Evolutionary conservation across 2,113 vertebrate genomes (phyloP).

Genomic region (Baryphthengus martii): DNA sequence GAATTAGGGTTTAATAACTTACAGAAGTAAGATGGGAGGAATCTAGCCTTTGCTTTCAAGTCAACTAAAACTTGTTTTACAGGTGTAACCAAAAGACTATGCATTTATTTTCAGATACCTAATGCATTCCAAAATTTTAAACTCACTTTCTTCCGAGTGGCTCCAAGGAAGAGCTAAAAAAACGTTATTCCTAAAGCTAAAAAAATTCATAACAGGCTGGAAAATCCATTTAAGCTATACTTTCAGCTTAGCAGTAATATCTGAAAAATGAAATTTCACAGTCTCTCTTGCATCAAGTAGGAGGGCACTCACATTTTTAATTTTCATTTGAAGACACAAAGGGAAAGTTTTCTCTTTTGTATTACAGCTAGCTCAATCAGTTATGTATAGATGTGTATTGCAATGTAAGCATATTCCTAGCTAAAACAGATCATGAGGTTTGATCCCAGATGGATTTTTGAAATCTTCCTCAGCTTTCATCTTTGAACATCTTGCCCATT

Average conservation of each 20-base stretch:
- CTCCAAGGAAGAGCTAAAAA: not conserved
- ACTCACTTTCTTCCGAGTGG: not conserved
- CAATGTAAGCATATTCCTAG: not conserved
- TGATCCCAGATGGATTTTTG: not conserved
- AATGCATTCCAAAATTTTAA: not conserved
- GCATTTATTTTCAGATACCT: not conserved
- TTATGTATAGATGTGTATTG: not conserved
- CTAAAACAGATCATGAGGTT: not conserved
- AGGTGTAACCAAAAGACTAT: not conserved
- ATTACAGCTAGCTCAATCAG: not conserved
- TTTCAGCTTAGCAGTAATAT: not conserved
- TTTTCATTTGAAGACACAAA: not conserved
- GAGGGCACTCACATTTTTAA: not conserved
- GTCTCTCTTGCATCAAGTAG: not conserved
- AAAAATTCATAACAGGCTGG: not conserved
- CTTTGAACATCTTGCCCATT: not conserved
- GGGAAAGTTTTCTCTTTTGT: not conserved
- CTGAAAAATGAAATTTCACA: not conserved
- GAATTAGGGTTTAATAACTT: not conserved
- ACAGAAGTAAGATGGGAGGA: not conserved
- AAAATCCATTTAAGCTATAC: not conserved
- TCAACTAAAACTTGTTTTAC: not conserved
- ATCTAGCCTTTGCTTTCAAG: not conserved
- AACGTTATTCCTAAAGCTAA: not conserved
- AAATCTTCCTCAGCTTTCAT: not conserved